Base-by-base conservation (phyloP, 1,140 invertebrate genomes). In the Brachionus paranguensis region DNA sequence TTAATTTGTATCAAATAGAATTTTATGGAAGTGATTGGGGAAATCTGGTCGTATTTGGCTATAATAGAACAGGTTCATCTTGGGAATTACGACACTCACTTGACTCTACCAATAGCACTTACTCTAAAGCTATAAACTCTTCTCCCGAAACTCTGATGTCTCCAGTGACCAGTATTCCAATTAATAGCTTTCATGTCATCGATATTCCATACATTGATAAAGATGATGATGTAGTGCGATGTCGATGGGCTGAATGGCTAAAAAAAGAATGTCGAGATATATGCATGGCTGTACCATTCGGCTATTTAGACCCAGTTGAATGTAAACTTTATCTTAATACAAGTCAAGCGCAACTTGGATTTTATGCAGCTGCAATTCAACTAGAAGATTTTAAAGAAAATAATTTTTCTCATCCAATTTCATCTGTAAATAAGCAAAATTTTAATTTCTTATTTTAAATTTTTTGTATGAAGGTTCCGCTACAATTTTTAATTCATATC, bases 41-140 rank as follows among this genome's bases (percentile, higher is more conserved):
- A 24, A 45, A 64, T 81, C 37, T 81, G 27, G 53, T 64, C 27
- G 78, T 64, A 24, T 81, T 64, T 47, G 78, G 78, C 17, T 43
- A 41, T n/a, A 60, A 60, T 41, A 81, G 64, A 33, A 43, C 78
- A 3, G 78, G 53, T 33, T n/a, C 78, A n/a, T 27, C 37, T 6
- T 81, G 78, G 78, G 78, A 81, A 64, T 37, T 81, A 37, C 64
- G 78, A 64, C 53, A 60, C 37, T 12, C n/a, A 41, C 11, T 81
- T 20, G 27, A 68, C 41, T 64, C 78, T 37, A 81, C 33, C 6
- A 81, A 81, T 37, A 10, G 20, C 20, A 29, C 78, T 2, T 53
- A 64, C 33, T 64, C n/a, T 20, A 64, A 37, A 10, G 37, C 4
- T 14, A 60, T 81, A n/a, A 81, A 81, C 11, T 64, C 53, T 17